Conservation (phyloP, 1,140 invertebrate species). For the Rhagoletis pomonella region DNA sequence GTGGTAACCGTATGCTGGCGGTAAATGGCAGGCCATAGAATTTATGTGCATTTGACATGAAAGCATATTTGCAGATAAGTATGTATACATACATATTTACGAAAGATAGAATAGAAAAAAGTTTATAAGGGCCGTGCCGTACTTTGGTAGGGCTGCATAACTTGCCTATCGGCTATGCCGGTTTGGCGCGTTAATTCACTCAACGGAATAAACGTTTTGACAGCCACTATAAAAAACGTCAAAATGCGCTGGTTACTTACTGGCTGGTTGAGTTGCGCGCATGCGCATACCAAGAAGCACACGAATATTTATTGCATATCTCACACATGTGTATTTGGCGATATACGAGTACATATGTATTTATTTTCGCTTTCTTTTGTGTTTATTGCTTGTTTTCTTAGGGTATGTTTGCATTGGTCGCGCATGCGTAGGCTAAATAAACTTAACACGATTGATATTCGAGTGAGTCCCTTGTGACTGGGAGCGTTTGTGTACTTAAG, state of each 20-base stretch:
- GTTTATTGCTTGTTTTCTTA: not conserved
- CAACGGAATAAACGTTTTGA: conserved; percentile 45
- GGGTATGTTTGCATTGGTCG: not conserved
- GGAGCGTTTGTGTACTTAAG: not conserved
- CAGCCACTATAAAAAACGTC: conserved; percentile 42
- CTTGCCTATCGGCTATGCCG: not conserved
- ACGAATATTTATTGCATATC: conserved; percentile 43
- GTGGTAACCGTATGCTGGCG: conserved; percentile 4
- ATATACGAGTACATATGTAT: too few species aligned
- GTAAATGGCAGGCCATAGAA: conserved; percentile 39
- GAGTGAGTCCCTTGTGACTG: not conserved
- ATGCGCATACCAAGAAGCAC: conserved; percentile 1
- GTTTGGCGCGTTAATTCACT: conserved; percentile 46
- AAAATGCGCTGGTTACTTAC: not conserved
- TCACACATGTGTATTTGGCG: not conserved
- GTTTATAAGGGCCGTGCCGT: not conserved
- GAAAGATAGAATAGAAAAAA: not conserved
- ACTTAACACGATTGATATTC: not conserved
- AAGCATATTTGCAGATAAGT: not conserved
- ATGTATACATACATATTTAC: not conserved
- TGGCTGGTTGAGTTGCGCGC: not conserved
- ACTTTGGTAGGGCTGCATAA: not conserved
- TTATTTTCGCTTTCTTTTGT: conserved; percentile 17
- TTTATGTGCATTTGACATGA: conserved; percentile 55
- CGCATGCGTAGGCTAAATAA: not conserved